These are phyloP conservation scores for Heliconius nattereri DNA, from an alignment of 1,140 invertebrate genomes.

Conservation along the genomic window DNA sequence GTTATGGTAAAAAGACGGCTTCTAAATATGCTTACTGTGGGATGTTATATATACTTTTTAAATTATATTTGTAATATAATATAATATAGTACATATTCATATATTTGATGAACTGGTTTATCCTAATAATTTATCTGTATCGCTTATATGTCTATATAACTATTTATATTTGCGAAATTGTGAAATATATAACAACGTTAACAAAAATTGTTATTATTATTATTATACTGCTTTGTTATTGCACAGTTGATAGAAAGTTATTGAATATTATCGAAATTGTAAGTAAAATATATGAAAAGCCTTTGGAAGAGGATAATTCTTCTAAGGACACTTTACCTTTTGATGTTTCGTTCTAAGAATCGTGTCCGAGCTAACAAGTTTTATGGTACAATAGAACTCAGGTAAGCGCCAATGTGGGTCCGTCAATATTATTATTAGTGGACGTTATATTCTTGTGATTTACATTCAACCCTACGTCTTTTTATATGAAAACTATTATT, in stretches of 20 bases:
- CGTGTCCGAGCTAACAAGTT: constrained; percentile 39
- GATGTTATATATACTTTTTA: not conserved
- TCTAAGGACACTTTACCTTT: constrained; percentile 36
- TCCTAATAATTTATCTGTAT: too few relatives aligned
- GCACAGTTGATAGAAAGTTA: too few relatives aligned
- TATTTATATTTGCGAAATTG: too few relatives aligned
- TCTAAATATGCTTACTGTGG: constrained; percentile 13
- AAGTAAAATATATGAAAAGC: not conserved
- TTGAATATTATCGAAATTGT: not conserved
- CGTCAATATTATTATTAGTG: constrained; percentile 32
- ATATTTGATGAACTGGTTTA: too few relatives aligned
- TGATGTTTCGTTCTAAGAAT: constrained; percentile 37
- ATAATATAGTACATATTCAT: too few relatives aligned
- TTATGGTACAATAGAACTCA: constrained; percentile 34
- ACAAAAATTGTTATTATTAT: too few relatives aligned
- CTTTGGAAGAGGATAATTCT: constrained; percentile 26
- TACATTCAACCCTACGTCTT: not conserved
- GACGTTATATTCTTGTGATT: not conserved
- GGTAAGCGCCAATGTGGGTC: constrained; percentile 27
- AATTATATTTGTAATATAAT: not conserved
- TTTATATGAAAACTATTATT: not conserved
- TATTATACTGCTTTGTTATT: too few relatives aligned
- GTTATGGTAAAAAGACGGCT: constrained; percentile 66
- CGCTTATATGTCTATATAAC: too few relatives aligned
- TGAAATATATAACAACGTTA: too few relatives aligned